These are phyloP conservation scores for Australoheros facetus DNA, from an alignment of 2,797 vertebrate genomes.

Conservation along the genomic window DNA sequence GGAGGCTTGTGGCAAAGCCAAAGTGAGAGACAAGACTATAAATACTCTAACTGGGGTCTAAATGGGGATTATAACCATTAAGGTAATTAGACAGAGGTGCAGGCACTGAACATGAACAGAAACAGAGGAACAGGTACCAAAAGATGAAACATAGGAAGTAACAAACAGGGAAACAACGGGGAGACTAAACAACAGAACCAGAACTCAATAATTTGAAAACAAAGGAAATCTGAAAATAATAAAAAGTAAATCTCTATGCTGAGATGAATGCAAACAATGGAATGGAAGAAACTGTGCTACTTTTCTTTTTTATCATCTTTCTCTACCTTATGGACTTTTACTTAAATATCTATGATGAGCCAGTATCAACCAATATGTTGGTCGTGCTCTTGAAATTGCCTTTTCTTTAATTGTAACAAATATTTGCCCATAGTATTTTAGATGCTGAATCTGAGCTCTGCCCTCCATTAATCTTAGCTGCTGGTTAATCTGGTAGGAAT, in stretches of 20 bases:
- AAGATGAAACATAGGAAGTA: background rate
- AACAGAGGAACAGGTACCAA: background rate
- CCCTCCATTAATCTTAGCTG: slow-evolving; percentile 40
- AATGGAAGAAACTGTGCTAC: background rate
- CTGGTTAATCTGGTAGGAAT: slow-evolving; percentile 65
- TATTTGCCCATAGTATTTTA: background rate
- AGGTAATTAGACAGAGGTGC: too few species aligned
- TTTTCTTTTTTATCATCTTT: background rate
- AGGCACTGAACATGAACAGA: too few species aligned
- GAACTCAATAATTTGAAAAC: background rate
- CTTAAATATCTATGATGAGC: background rate
- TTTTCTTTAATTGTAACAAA: slow-evolving; percentile 4
- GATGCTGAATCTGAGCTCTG: slow-evolving; percentile 31
- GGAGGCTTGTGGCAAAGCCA: too few species aligned
- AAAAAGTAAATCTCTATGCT: background rate
- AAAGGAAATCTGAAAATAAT: too few species aligned
- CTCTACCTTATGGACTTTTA: background rate
- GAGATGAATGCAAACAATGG: background rate
- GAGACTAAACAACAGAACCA: background rate
- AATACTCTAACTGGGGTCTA: too few species aligned
- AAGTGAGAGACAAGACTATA: too few species aligned
- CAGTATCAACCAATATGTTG: background rate
- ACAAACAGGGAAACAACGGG: background rate
- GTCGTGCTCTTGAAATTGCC: background rate
- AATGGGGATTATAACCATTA: too few species aligned